Evolutionary conservation across 2,113 vertebrate species (phyloP).

Genomic region (Pheucticus melanocephalus): DNA sequence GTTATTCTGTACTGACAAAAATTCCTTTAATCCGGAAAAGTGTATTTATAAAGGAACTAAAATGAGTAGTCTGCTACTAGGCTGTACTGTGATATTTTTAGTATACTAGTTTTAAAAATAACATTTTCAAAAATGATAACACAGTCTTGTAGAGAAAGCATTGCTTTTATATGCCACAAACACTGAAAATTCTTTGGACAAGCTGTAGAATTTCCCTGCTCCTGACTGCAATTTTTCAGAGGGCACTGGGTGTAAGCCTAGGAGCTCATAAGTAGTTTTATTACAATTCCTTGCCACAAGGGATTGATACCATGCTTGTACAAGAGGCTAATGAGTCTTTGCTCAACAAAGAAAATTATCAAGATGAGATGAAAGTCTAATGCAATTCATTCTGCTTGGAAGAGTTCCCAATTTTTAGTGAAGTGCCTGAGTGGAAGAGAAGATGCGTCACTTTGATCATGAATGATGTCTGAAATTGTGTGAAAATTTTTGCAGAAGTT

Average conservation of each 20-base stretch:
- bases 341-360: slow-evolving; percentile 40
- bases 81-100: slow-evolving; percentile 2
- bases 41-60: slow-evolving; percentile 1
- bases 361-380: slow-evolving; percentile 20
- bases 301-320: neutral
- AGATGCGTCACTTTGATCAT: neutral
- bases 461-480: neutral
- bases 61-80: neutral
- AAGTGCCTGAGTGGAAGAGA: neutral
- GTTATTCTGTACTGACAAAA: neutral
- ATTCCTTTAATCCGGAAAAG: neutral
- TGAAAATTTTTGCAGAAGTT: neutral
- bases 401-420: neutral
- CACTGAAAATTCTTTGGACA: neutral
- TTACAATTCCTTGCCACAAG: neutral
- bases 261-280: neutral
- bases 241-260: neutral
- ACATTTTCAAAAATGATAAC: neutral
- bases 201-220: neutral
- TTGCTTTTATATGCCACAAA: slow-evolving; percentile 44
- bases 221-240: neutral
- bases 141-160: neutral
- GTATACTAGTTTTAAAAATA: slow-evolving; percentile 3
- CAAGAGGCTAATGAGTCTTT: slow-evolving; percentile 42
- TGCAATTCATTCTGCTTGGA: slow-evolving; percentile 18